Evolutionary conservation across 2,797 vertebrate genomes (phyloP), one percentile per base, ranked within the genome.

Genomic region (Lutjanus argentimaculatus): DNA sequence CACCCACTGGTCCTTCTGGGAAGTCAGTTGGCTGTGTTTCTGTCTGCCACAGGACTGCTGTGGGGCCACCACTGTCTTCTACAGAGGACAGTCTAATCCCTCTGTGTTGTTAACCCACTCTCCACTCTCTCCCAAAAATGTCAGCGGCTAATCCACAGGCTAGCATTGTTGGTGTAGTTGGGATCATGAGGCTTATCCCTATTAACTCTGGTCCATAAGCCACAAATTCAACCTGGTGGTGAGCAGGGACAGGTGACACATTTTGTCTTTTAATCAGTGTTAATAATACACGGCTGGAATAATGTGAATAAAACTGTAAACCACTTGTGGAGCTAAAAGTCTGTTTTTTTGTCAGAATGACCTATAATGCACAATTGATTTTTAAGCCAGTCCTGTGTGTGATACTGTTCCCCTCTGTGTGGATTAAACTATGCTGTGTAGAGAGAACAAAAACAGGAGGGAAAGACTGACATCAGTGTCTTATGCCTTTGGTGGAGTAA

Each of bases 161-260:
- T 72, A 63, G 85, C 80, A 88, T 91, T 93, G 91, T 91, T 91
- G 77, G 77, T 86, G 83, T 85, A 92, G 81, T 91, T 65, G 78
- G 92, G 87, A 89, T 93, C 87, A 90, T 80, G 67, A 73, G 74
- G 88, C 88, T 91, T 93, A 93, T 89, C 86, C 87, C 83, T 77
- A 78, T 91, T 86, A 87, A 87, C 82, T 86, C 57, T 67, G 71
- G 55, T 78, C 72, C 58, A 65, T 88, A 88, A 92, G 80, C 74
- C 83, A 79, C 68, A 49, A 40, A 80, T 74, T 85, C 75, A 88
- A 83, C 80, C 57, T 77, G 68, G 76, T 75, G 68, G 76, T 46
- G 79, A 77, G 53, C 2, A 46, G 72, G 81, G 87, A 87, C 80
- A 84, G 89, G 86, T 85, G 85, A 90, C 83, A 67, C 43, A 67